phyloP scores from a whole-genome alignment of 2,888 invertebrate genomes.

The Parascotia fuliginaria region DNA sequence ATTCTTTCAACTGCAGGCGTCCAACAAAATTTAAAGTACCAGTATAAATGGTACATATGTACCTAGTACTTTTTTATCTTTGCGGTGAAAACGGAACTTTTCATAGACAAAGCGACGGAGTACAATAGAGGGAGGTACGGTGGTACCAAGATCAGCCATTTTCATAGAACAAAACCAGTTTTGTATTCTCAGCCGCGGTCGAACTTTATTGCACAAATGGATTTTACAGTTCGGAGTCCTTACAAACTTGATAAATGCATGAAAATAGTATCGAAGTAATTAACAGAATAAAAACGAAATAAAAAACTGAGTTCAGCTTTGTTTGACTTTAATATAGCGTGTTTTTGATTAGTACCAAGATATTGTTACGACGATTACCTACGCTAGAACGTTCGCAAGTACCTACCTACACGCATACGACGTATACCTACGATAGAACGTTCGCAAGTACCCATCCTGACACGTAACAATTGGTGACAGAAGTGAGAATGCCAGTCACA shows the following conservation, averaged over 20 bases:
- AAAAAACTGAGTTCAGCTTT: slow-evolving; percentile 1
- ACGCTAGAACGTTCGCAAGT: too few relatives aligned
- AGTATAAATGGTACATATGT: slow-evolving; percentile 28
- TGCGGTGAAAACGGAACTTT: slow-evolving; percentile 44
- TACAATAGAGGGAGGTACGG: slow-evolving; percentile 54
- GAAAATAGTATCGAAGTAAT: slow-evolving; percentile 23
- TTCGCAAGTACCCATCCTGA: too few relatives aligned
- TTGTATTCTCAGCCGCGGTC: slow-evolving; percentile 37
- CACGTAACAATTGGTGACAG: too few relatives aligned
- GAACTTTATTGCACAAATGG: slow-evolving; percentile 40
- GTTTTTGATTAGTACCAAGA: background rate
- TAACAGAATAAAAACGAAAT: slow-evolving; percentile 1
- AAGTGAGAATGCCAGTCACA: too few relatives aligned
- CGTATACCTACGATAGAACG: too few relatives aligned
- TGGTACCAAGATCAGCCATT: slow-evolving; percentile 62
- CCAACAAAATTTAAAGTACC: slow-evolving; percentile 17
- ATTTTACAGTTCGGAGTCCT: slow-evolving; percentile 42
- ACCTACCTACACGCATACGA: too few relatives aligned
- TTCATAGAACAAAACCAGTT: slow-evolving; percentile 61
- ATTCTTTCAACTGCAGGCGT: slow-evolving; percentile 22
- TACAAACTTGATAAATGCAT: slow-evolving; percentile 36
- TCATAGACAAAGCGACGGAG: slow-evolving; percentile 57
- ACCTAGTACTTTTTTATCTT: slow-evolving; percentile 30
- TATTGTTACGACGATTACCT: background rate
- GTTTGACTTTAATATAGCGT: background rate